These are phyloP conservation scores for Galeopterus variegatus DNA, from an alignment of 2,113 vertebrate species.

Conservation along the genomic window DNA sequence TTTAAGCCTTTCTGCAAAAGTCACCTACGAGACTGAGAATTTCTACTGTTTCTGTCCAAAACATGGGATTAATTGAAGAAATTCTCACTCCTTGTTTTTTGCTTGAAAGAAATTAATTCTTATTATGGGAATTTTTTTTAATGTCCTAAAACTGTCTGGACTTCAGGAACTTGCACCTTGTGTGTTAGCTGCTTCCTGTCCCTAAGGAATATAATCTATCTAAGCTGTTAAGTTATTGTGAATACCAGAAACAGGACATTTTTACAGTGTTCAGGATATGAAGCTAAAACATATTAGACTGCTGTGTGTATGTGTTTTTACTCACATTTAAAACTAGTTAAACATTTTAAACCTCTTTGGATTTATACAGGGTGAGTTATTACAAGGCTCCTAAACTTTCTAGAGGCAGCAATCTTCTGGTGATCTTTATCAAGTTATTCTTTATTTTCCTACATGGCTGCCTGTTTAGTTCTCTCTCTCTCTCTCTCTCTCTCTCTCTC, in stretches of 20 bases:
- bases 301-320: conserved; percentile 46
- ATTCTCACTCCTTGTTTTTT: conserved; percentile 61
- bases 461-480: conserved; percentile 67
- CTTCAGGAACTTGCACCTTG: conserved; percentile 70
- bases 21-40: conserved; percentile 70
- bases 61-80: conserved; percentile 73
- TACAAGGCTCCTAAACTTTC: conserved; percentile 39
- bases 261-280: conserved; percentile 63
- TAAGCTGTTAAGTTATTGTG: conserved; percentile 70
- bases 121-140: conserved; percentile 71
- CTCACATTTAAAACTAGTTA: conserved; percentile 64
- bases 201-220: conserved; percentile 69
- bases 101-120: conserved; percentile 76
- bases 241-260: conserved; percentile 67
- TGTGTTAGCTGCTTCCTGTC: conserved; percentile 52
- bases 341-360: conserved; percentile 62
- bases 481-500: conserved; percentile 48
- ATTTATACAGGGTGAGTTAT: conserved; percentile 58
- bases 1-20: conserved; percentile 72
- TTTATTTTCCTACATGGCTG: conserved; percentile 28
- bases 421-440: conserved; percentile 52
- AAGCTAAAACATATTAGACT: conserved; percentile 7
- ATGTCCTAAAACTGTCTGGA: conserved; percentile 71
- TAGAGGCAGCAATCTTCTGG: not conserved
- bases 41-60: conserved; percentile 69